Evolutionary conservation across 2,797 vertebrate species (phyloP).

Genomic region (Gallinago nigripennis): DNA sequence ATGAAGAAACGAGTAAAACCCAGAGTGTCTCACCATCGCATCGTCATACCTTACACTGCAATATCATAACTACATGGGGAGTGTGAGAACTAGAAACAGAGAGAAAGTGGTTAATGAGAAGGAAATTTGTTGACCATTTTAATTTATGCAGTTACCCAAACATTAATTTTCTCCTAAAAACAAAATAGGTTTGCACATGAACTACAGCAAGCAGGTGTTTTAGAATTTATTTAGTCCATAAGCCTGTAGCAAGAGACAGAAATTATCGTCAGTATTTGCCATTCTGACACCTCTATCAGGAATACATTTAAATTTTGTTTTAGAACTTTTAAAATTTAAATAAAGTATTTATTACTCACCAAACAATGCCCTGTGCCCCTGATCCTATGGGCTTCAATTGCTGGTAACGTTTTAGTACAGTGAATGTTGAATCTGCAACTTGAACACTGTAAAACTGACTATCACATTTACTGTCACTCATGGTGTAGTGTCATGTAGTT

Average conservation of each 20-base stretch:
- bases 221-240: constrained; percentile 40
- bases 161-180: constrained; percentile 27
- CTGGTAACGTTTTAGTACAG: constrained; percentile 92
- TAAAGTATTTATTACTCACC: constrained; percentile 80
- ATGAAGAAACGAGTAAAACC: constrained; percentile 75
- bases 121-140: background rate
- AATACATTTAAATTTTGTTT: background rate
- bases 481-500: constrained; percentile 81
- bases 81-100: constrained; percentile 34
- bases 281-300: background rate
- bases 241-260: constrained; percentile 18
- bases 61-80: constrained; percentile 36
- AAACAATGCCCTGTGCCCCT: constrained; percentile 96
- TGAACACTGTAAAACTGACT: constrained; percentile 95
- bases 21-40: constrained; percentile 51
- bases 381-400: constrained; percentile 94
- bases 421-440: constrained; percentile 98
- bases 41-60: constrained; percentile 59
- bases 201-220: background rate
- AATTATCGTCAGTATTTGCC: background rate
- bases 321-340: background rate
- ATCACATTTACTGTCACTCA: constrained; percentile 90
- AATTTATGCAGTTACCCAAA: constrained; percentile 41
- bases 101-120: constrained; percentile 39
- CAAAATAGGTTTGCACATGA: background rate